A percentile compares a stretch with the other conserved stretches of the same genome.
Conservation (phyloP, 1,140 invertebrate species). For the Ostrea denselamellosa region DNA sequence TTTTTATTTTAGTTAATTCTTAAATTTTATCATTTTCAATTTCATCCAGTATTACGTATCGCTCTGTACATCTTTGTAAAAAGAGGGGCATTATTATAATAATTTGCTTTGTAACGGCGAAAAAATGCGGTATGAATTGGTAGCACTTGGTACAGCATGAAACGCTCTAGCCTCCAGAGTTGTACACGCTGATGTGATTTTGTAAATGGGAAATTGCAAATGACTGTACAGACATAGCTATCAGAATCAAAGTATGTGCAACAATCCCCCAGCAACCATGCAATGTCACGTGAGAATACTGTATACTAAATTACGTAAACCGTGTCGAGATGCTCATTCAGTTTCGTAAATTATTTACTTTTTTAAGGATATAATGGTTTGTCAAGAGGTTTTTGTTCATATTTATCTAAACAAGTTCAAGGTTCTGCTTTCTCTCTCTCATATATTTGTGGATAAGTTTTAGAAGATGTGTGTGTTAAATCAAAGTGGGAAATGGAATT, state of each 20-base stretch:
- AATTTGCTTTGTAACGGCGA: constrained; percentile 1
- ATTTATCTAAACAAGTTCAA: not conserved
- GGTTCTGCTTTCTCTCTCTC: no score
- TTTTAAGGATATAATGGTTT: not conserved
- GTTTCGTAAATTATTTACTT: not conserved
- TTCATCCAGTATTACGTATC: no score
- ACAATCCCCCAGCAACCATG: not conserved
- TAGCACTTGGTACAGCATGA: not conserved
- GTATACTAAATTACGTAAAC: not conserved
- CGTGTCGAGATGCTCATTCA: not conserved
- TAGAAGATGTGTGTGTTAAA: no score
- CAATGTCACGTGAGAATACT: not conserved
- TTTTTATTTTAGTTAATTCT: not conserved
- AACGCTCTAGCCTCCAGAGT: not conserved
- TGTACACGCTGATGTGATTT: not conserved
- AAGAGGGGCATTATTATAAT: not conserved
- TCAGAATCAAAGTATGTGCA: not conserved
- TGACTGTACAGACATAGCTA: not conserved
- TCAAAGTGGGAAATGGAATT: no score
- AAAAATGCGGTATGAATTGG: constrained; percentile 6
- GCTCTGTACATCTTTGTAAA: not conserved
- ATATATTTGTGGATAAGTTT: no score
- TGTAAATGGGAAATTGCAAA: not conserved
- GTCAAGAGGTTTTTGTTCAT: not conserved
- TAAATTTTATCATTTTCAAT: no score